Evolutionary conservation across 2,113 vertebrate species (phyloP).

Genomic region (Rutilus rutilus): DNA sequence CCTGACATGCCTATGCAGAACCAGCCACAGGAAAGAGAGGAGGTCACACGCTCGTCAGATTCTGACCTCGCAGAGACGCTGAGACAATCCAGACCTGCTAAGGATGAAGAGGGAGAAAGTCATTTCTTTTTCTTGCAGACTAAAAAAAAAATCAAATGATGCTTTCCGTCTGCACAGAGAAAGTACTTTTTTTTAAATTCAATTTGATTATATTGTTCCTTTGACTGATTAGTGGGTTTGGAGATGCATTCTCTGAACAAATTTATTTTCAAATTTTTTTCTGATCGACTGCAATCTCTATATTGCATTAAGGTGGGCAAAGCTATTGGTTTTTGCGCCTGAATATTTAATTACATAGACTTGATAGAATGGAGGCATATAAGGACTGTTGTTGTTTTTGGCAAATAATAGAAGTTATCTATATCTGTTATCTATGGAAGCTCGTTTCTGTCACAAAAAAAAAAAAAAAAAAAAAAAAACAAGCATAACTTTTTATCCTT

Average conservation of each 20-base stretch:
- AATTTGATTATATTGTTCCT: neutral
- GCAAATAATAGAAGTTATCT: too few relatives aligned
- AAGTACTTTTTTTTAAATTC: neutral
- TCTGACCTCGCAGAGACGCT: constrained; percentile 63
- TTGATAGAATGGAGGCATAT: too few relatives aligned
- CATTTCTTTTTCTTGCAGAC: constrained; percentile 35
- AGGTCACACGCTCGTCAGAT: constrained; percentile 63
- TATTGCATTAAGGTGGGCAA: too few relatives aligned
- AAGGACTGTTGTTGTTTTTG: too few relatives aligned
- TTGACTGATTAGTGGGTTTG: neutral
- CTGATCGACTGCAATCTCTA: neutral
- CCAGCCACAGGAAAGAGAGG: constrained; percentile 65
- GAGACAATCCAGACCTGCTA: constrained; percentile 70
- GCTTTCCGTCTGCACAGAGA: constrained; percentile 13
- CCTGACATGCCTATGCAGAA: constrained; percentile 61
- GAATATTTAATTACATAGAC: too few relatives aligned
- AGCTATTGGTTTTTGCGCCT: too few relatives aligned
- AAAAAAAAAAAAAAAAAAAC: too few relatives aligned
- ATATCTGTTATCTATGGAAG: too few relatives aligned
- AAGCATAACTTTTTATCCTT: too few relatives aligned
- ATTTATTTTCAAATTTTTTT: neutral
- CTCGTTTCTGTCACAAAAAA: too few relatives aligned
- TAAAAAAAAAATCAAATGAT: neutral
- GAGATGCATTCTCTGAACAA: neutral
- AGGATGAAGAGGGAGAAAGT: constrained; percentile 51